Percentiles rank a stretch among this genome's conserved stretches.
Conservation (phyloP, 2,888 invertebrate species). For the Melanchra persicariae region DNA sequence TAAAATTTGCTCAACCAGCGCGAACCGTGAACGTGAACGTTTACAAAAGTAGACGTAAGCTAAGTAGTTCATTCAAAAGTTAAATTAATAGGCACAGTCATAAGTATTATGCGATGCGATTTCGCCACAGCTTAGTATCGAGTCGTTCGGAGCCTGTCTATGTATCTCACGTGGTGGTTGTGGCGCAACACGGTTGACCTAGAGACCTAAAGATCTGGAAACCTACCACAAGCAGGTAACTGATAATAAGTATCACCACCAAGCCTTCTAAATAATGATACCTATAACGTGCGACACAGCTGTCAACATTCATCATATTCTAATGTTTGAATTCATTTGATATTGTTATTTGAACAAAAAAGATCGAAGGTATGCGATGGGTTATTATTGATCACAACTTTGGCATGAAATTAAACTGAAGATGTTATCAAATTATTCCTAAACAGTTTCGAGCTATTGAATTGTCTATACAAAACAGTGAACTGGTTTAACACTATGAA, state of each 20-base stretch:
- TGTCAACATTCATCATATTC: constrained; percentile 4
- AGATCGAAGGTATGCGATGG: neutral
- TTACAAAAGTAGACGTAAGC: constrained; percentile 39
- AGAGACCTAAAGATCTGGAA: constrained; percentile 70
- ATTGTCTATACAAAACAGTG: constrained; percentile 30
- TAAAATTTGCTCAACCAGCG: constrained; percentile 48
- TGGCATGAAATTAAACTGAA: neutral
- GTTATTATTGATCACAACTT: neutral
- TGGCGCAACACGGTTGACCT: constrained; percentile 67
- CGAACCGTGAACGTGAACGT: constrained; percentile 32
- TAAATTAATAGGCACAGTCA: constrained; percentile 52
- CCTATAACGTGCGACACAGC: constrained; percentile 35
- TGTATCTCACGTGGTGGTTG: constrained; percentile 63
- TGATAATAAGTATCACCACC: constrained; percentile 46
- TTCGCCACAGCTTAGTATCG: constrained; percentile 65
- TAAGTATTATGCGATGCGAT: constrained; percentile 52
- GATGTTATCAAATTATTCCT: constrained; percentile 27
- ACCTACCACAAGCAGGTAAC: constrained; percentile 59
- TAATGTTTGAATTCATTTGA: neutral
- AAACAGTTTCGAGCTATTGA: constrained; percentile 27
- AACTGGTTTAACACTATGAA: constrained; percentile 31
- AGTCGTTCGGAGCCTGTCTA: constrained; percentile 65
- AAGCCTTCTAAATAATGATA: constrained; percentile 38
- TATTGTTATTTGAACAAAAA: neutral
- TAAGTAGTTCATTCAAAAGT: constrained; percentile 56